Evolutionary conservation across 2,888 invertebrate genomes (phyloP), one percentile per base, ranked within the genome.

Genomic region (Thecocarcelia acutangulata): DNA sequence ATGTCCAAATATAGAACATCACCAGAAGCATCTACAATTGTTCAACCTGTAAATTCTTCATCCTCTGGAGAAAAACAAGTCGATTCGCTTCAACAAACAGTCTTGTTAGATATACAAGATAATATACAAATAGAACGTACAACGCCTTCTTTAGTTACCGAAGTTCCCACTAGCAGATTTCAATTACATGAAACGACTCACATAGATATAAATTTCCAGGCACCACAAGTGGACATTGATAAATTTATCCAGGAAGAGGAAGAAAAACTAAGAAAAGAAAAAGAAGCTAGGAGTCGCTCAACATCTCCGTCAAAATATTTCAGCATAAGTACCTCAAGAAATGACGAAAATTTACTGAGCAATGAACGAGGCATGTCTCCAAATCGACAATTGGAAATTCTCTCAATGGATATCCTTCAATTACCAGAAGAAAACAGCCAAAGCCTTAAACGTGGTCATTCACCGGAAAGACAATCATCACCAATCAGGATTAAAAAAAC

Each of bases 401-500:
- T 83, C 0, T 19, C 82, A 9, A 85, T 85, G 84, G 83, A 86
- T 5, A 86, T 84, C 3, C 80, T 88, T 9, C 86, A 87, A 69
- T n/a, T 83, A 17, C 73, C 79, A 46, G 72, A 73, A 19, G 21
- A 52, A 70, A 17, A 13, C 59, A 21, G n/a, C 68, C 6, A 54
- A 9, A 85, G 86, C 21, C 79, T 90, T 0, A 90, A 90, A 56
- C 86, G 90, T 0, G 87, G 88, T 19, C 90, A 87, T 52, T 87
- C 86, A 0, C 87, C 87, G 0, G 90, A 89, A 40, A 85, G 87
- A 4, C 85, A 86, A 11, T 48, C 85, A 0, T 88, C 89, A 0
- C 87, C 89, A 17, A 87, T 86, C 19, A 85, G 84, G 4, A 83
- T 84, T 3, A 86, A 85, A 64, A 84, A 69, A 61, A 42, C 33